Conservation (phyloP, 2,888 invertebrate species). For the Macaria notata region DNA sequence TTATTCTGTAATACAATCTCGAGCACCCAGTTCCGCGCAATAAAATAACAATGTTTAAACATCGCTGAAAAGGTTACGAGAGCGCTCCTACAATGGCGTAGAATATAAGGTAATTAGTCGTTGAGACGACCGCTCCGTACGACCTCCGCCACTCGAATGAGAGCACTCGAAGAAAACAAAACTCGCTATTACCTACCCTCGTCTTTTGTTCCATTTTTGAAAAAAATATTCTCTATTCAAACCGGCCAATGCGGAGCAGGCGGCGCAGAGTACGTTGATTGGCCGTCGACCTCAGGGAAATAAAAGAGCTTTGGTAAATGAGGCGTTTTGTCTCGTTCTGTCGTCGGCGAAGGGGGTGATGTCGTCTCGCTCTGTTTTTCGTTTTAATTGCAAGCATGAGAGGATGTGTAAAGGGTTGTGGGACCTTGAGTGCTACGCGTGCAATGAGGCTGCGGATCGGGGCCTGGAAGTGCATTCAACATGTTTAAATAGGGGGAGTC, state of each 20-base stretch:
- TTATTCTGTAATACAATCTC: slow-evolving; percentile 63
- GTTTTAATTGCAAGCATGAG: slow-evolving; percentile 80
- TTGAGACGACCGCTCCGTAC: slow-evolving; percentile 70
- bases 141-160: slow-evolving; percentile 68
- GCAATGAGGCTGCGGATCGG: slow-evolving; percentile 57
- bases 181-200: slow-evolving; percentile 80
- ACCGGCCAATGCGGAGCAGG: slow-evolving; percentile 77
- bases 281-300: slow-evolving; percentile 81
- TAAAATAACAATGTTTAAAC: slow-evolving; percentile 77
- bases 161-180: slow-evolving; percentile 79
- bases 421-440: slow-evolving; percentile 80
- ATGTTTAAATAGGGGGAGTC: slow-evolving; percentile 67
- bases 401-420: slow-evolving; percentile 78
- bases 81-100: slow-evolving; percentile 65
- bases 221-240: slow-evolving; percentile 77
- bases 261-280: slow-evolving; percentile 76
- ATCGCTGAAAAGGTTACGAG: slow-evolving; percentile 56
- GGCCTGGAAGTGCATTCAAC: slow-evolving; percentile 66
- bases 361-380: slow-evolving; percentile 69
- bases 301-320: slow-evolving; percentile 80
- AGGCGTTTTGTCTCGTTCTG: slow-evolving; percentile 66
- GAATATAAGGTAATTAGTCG: slow-evolving; percentile 72
- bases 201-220: slow-evolving; percentile 72
- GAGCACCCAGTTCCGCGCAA: slow-evolving; percentile 54
- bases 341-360: slow-evolving; percentile 46